Percentiles rank a stretch among this genome's conserved stretches.
These are phyloP conservation scores for Zosterops hypoxanthus DNA, from an alignment of 2,113 vertebrate genomes.

Conservation along the genomic window DNA sequence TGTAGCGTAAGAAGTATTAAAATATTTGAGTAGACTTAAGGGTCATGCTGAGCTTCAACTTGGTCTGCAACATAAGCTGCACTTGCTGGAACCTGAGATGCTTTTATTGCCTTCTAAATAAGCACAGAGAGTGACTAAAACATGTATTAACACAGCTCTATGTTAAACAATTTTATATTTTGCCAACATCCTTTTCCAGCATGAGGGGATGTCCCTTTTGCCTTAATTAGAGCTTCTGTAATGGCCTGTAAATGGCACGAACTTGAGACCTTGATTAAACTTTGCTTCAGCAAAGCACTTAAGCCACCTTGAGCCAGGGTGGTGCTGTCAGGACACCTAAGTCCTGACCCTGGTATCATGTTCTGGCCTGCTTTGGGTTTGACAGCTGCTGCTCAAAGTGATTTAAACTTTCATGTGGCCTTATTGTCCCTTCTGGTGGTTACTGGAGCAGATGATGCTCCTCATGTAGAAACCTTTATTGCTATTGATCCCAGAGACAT, in stretches of 20 bases:
- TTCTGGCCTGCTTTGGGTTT: background rate
- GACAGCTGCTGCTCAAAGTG: conserved; percentile 20
- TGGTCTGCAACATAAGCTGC: background rate
- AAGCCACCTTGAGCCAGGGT: background rate
- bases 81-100: background rate
- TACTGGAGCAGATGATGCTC: background rate
- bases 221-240: background rate
- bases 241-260: background rate
- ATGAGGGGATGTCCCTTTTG: background rate
- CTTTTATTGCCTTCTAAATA: background rate
- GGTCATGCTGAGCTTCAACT: background rate
- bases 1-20: background rate
- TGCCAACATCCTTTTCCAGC: background rate
- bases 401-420: background rate
- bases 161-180: background rate
- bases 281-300: conserved; percentile 2
- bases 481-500: background rate
- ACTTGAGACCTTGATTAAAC: conserved; percentile 10
- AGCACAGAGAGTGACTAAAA: background rate
- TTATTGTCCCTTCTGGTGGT: background rate
- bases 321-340: conserved; percentile 7
- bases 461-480: background rate
- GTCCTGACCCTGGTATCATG: background rate
- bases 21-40: background rate
- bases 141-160: rapidly evolving